These are phyloP conservation scores for Sylvilagus floridanus DNA, from an alignment of 2,797 vertebrate genomes.

Conservation along the genomic window DNA sequence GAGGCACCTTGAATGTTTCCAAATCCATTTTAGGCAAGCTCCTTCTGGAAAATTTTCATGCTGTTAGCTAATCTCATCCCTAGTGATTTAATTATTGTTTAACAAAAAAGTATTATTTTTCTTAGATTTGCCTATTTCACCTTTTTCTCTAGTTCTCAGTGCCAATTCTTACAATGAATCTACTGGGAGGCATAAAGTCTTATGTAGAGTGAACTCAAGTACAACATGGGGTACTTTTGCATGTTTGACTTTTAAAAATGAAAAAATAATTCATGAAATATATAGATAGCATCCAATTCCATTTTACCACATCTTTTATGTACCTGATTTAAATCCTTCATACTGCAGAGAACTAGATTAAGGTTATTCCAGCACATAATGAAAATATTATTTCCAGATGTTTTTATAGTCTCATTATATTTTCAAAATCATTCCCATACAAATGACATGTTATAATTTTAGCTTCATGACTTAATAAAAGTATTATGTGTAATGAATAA, in stretches of 20 bases:
- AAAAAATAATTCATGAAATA: slow-evolving; percentile 10
- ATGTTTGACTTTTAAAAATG: background rate
- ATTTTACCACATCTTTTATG: background rate
- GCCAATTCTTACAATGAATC: background rate
- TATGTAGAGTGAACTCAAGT: background rate
- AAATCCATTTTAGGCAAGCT: slow-evolving; percentile 59
- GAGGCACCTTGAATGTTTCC: slow-evolving; percentile 49
- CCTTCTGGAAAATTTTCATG: slow-evolving; percentile 45
- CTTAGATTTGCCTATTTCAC: slow-evolving; percentile 28
- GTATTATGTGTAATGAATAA: background rate
- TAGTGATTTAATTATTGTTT: slow-evolving; percentile 68
- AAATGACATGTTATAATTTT: slow-evolving; percentile 45
- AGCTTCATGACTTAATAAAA: slow-evolving; percentile 26
- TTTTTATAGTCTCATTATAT: slow-evolving; percentile 8
- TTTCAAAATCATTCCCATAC: slow-evolving; percentile 16
- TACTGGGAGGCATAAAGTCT: background rate
- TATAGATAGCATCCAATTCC: background rate
- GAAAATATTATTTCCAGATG: slow-evolving; percentile 2
- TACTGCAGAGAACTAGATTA: background rate
- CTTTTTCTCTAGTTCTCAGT: background rate
- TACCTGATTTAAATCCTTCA: background rate
- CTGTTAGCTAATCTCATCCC: slow-evolving; percentile 60
- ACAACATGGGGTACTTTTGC: background rate
- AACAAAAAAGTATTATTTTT: slow-evolving; percentile 56
- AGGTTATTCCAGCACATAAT: background rate